Conservation (phyloP, 2,888 invertebrate genomes). For the Aleiodes alternator region DNA sequence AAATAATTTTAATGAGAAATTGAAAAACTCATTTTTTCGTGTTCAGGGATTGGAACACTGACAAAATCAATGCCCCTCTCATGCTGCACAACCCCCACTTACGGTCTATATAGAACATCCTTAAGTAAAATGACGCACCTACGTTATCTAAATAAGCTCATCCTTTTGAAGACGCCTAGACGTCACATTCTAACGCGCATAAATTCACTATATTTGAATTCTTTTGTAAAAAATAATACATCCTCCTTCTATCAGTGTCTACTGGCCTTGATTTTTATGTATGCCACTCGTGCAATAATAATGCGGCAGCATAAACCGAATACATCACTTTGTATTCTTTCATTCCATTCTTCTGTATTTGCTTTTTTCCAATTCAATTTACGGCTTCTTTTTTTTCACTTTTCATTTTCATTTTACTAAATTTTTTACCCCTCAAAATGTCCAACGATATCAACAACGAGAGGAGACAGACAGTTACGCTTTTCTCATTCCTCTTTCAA, state of each 20-base stretch:
- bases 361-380: conserved; percentile 12
- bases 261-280: conserved; percentile 27
- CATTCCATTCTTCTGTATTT: conserved; percentile 44
- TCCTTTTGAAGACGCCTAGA: conserved; percentile 27
- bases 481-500: conserved; percentile 25
- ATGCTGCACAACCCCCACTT: too few relatives aligned
- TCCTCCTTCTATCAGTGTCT: too few relatives aligned
- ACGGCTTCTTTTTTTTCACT: conserved; percentile 11
- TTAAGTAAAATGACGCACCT: conserved; percentile 10
- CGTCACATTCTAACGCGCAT: conserved; percentile 27
- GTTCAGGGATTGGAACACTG: too few relatives aligned
- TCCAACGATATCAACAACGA: conserved; percentile 1
- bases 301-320: neutral
- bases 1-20: too few relatives aligned
- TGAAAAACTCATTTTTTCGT: too few relatives aligned
- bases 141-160: conserved; percentile 40
- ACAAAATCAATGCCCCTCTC: too few relatives aligned
- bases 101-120: too few relatives aligned
- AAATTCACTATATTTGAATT: conserved; percentile 32
- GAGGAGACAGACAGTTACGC: conserved; percentile 33
- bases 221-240: neutral
- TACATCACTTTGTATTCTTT: conserved; percentile 15
- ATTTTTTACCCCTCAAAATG: too few relatives aligned
- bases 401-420: too few relatives aligned
- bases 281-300: conserved; percentile 24